These are phyloP conservation scores for Mayetiola destructor DNA, from an alignment of 2,888 invertebrate species.

Conservation along the genomic window DNA sequence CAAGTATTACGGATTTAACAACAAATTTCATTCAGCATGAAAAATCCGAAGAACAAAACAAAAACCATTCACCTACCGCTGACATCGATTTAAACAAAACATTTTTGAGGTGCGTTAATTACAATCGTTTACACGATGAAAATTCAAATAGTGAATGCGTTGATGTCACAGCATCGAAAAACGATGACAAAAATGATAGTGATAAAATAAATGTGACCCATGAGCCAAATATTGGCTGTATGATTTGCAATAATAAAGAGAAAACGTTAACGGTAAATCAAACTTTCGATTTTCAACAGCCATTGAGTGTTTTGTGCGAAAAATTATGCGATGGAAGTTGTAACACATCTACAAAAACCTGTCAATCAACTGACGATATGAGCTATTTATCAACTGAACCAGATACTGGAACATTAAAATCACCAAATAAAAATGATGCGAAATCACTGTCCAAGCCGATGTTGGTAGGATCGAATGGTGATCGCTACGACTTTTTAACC, in stretches of 20 bases:
- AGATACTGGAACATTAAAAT: not conserved
- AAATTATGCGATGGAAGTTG: constrained; percentile 29
- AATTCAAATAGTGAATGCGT: not conserved
- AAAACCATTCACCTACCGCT: not conserved
- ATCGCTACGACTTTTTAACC: constrained; percentile 13
- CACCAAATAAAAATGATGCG: not conserved
- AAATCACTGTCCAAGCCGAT: not conserved
- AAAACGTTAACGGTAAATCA: not conserved
- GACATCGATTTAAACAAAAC: not conserved
- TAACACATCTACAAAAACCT: constrained; percentile 4
- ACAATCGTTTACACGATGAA: not conserved
- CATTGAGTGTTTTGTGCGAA: constrained; percentile 28
- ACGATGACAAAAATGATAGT: constrained; percentile 20
- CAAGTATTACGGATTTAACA: not conserved
- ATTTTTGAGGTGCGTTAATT: not conserved
- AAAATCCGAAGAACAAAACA: not conserved
- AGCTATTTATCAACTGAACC: not conserved
- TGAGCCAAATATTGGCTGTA: constrained; percentile 22
- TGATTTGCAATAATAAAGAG: constrained; percentile 23
- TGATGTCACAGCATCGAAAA: constrained; percentile 14
- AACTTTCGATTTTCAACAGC: too few species aligned
- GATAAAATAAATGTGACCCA: not conserved
- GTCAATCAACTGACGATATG: not conserved
- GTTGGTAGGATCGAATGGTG: not conserved
- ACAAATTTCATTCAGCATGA: not conserved